These are phyloP conservation scores for Porites divaricata DNA, from an alignment of 92 coral and sea anemone genomes.

Conservation along the genomic window DNA sequence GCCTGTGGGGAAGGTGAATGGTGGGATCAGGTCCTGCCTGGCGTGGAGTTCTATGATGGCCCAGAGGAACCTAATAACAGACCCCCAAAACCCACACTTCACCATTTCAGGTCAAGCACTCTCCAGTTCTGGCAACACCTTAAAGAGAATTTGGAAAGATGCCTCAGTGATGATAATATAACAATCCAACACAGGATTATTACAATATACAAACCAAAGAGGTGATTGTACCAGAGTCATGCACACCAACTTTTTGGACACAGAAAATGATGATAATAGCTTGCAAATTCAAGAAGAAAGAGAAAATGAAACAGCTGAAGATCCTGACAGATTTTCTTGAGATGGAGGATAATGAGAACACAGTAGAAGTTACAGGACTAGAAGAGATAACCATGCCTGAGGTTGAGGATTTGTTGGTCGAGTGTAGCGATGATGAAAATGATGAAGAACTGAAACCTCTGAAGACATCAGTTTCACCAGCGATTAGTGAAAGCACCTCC, in stretches of 20 bases:
- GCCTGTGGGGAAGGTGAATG: constrained; percentile 55
- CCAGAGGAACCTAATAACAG: constrained; percentile 41
- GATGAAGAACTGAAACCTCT: constrained; percentile 5
- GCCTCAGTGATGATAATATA: not conserved
- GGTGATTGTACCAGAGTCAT: constrained; percentile 16
- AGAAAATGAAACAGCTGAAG: not conserved
- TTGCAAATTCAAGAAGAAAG: not conserved
- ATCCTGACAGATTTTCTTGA: not conserved
- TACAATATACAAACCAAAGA: constrained; percentile 2
- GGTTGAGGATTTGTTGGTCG: not conserved
- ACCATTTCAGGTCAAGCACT: constrained; percentile 67
- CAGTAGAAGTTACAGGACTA: not conserved
- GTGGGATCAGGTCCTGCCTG: constrained; percentile 50
- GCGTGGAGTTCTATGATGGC: constrained; percentile 65
- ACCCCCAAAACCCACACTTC: constrained; percentile 62
- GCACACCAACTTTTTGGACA: constrained; percentile 2
- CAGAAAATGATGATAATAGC: not conserved
- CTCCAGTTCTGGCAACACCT: constrained; percentile 26
- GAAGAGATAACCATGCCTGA: not conserved
- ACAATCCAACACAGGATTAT: constrained; percentile 12
- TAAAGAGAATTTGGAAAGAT: not conserved
- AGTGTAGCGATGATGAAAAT: not conserved
- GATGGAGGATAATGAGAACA: not conserved
- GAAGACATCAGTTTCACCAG: not conserved
- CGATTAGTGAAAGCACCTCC: no score